A percentile compares a stretch with the other conserved stretches of the same genome.
Conservation (phyloP, 2,797 vertebrate genomes). For the Sebastolobus alascanus region DNA sequence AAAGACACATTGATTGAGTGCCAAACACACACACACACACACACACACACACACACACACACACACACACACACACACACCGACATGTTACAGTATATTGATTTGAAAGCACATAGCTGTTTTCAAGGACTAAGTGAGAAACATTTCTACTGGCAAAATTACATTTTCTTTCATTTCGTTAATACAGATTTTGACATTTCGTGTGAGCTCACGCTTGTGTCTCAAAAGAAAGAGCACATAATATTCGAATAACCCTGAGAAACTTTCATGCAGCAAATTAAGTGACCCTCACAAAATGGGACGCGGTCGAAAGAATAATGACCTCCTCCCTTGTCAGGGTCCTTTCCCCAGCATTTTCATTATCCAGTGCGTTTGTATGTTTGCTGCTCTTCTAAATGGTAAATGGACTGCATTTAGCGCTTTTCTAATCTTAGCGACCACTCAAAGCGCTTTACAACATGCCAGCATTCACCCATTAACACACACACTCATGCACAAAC, state of each 20-base stretch:
- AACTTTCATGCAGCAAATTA: not conserved
- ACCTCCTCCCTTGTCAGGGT: not conserved
- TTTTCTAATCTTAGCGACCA: not conserved
- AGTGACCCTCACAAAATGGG: not conserved
- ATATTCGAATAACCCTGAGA: not conserved
- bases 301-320: not conserved
- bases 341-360: not conserved
- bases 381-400: not conserved
- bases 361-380: not conserved
- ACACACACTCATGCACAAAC: not conserved
- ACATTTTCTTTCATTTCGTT: not conserved
- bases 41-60: not conserved
- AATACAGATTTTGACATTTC: not conserved
- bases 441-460: not conserved
- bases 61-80: not conserved
- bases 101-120: not conserved
- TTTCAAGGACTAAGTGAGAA: not conserved
- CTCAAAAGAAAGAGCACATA: not conserved
- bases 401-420: not conserved
- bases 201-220: too few relatives aligned
- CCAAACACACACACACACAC: not conserved
- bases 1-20: constrained; percentile 11
- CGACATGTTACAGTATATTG: not conserved
- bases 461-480: not conserved
- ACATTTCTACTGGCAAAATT: not conserved